These are phyloP conservation scores for Phalacrocorax aristotelis DNA, from an alignment of 2,113 vertebrate species.

Conservation along the genomic window DNA sequence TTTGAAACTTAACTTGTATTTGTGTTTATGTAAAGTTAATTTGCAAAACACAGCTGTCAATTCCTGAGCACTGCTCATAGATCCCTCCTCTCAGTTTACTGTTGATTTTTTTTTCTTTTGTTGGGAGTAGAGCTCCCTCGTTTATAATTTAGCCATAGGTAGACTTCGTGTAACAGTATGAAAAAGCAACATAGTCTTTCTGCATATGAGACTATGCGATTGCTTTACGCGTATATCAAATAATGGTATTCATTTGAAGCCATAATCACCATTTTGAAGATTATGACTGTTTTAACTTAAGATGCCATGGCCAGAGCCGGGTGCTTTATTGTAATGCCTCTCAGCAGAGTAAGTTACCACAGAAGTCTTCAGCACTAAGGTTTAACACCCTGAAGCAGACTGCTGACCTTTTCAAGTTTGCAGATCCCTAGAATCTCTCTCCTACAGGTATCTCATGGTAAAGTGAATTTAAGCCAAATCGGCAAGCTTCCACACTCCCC, in stretches of 20 bases:
- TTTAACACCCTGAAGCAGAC: neutral
- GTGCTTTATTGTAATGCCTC: neutral
- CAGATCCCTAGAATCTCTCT: neutral
- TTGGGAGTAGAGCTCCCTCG: neutral
- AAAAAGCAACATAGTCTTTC: neutral
- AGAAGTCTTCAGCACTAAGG: neutral
- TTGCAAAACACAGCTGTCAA: neutral
- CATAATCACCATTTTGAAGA: neutral
- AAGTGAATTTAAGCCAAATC: neutral
- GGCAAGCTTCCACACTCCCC: neutral
- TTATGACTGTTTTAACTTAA: neutral
- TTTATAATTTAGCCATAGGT: neutral
- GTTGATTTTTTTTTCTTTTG: neutral
- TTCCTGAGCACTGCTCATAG: neutral
- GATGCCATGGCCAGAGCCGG: neutral
- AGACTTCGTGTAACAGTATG: fast-evolving
- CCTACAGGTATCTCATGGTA: neutral
- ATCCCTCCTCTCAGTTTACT: neutral
- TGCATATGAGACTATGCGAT: neutral
- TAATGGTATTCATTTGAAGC: neutral
- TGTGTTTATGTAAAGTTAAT: neutral
- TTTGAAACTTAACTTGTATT: neutral
- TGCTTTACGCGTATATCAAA: neutral
- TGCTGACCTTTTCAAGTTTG: neutral
- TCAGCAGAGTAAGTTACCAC: neutral